Conservation (phyloP, 1,140 invertebrate species). For the Frieseomelitta varia region DNA sequence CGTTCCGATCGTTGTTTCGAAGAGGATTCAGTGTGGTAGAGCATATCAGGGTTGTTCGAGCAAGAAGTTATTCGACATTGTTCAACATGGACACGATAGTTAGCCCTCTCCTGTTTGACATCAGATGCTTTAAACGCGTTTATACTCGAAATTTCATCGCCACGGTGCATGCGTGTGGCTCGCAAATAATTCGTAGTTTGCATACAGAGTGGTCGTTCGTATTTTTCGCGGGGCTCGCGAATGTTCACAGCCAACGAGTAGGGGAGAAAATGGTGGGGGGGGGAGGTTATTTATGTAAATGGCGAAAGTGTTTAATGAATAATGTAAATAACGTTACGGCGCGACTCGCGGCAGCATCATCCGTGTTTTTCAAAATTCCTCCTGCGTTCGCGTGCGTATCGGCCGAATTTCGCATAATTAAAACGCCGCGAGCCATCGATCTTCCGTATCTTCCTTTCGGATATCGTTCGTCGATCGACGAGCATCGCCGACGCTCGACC, state of each 20-base stretch:
- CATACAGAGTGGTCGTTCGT: slow-evolving; percentile 48
- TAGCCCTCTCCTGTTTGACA: slow-evolving; percentile 11
- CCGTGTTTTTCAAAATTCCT: slow-evolving; percentile 34
- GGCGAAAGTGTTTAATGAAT: slow-evolving; percentile 50
- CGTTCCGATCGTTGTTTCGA: neutral
- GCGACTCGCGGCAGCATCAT: neutral
- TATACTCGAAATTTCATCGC: slow-evolving; percentile 4
- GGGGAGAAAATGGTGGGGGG: no score
- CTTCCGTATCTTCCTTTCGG: neutral
- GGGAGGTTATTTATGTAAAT: slow-evolving; percentile 46
- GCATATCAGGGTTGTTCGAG: neutral
- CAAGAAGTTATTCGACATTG: neutral
- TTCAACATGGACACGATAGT: neutral
- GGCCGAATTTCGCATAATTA: slow-evolving; percentile 26
- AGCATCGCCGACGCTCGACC: neutral
- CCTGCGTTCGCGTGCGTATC: neutral
- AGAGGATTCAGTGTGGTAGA: neutral
- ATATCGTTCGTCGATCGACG: no score
- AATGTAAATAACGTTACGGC: slow-evolving; percentile 44
- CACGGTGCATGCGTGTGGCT: slow-evolving; percentile 6
- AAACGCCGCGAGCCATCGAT: slow-evolving; percentile 5
- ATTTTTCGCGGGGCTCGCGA: slow-evolving; percentile 8
- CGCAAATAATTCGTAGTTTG: slow-evolving; percentile 51
- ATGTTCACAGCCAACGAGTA: no score
- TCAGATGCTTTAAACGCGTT: slow-evolving; percentile 20